Base-by-base conservation (phyloP, 2,113 vertebrate genomes). In the Lynx canadensis region DNA sequence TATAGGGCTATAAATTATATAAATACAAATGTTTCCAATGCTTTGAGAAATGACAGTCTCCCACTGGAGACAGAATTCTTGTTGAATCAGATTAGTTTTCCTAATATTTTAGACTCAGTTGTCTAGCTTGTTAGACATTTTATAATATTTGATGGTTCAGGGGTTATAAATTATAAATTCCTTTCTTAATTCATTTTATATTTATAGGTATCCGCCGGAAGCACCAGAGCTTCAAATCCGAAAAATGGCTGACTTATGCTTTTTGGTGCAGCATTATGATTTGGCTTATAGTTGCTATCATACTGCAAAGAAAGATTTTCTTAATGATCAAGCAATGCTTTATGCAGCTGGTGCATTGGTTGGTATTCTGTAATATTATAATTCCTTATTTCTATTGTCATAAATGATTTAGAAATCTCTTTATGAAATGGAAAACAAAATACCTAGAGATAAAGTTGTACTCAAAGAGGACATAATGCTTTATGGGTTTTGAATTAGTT, bases 241-340 rank as follows among this genome's bases (percentile, higher is more conserved):
- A 96, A 99, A 99, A 98, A 99, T 99, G 99, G 99, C 99, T 18
- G 99, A 99, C 98, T 98, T 99, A 82, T 99, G 99, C 98, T 99
- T 99, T 98, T 99, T 99, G 98, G 99, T 99, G 65, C 99, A 99
- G 57, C 99, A 99, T 98, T 99, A 99, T 94, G 99, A 99, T 87
- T 98, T 99, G 98, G 99, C 99, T 45, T 99, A 99, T 97, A 99
- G 98, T 98, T 99, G 99, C 97, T 99, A 99, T 98, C 99, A 99
- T 98, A 99, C 99, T 52, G 99, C 99, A 95, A 99, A 99, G 98
- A 99, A 99, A 93, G 99, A 99, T 98, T 99, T 99, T 98, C 99
- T 99, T 95, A 99, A 99, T 83, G 99, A 99, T 98, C 99, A 99
- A 99, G 99, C 99, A 97, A 99, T 99, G 99, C 98, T 99, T 93